Conservation (phyloP, 1,140 invertebrate species). For the Drosophila navojoa region DNA sequence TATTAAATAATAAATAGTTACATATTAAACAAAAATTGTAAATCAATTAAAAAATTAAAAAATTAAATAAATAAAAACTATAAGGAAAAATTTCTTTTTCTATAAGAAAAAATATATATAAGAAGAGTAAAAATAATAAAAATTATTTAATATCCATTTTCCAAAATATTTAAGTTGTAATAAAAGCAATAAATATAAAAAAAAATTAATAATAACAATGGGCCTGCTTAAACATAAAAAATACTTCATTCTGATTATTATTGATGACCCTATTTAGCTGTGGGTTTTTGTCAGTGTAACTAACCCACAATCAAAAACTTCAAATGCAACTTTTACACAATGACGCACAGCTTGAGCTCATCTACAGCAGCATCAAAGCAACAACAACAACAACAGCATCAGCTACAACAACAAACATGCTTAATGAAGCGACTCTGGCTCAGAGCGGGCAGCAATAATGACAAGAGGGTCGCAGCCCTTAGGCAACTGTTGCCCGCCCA, state of each 20-base stretch:
- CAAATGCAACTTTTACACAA: slow-evolving; percentile 51
- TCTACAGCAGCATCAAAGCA: slow-evolving; percentile 41
- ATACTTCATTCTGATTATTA: no score
- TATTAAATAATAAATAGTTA: no score
- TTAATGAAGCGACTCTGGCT: slow-evolving; percentile 67
- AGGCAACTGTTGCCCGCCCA: slow-evolving; percentile 69
- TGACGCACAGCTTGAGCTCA: slow-evolving; percentile 60
- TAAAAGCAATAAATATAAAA: no score
- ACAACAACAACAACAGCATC: slow-evolving; percentile 49
- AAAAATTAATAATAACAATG: no score
- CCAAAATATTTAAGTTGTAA: no score
- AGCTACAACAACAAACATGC: slow-evolving; percentile 53
- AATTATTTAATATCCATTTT: no score
- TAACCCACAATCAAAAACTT: slow-evolving; percentile 50
- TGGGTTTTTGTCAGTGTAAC: slow-evolving; percentile 23
- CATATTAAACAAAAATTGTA: no score
- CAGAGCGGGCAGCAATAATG: slow-evolving; percentile 19
- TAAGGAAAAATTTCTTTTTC: no score
- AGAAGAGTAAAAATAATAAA: no score
- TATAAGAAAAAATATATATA: no score
- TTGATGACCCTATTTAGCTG: slow-evolving; percentile 1
- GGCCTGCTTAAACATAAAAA: no score
- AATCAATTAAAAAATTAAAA: background rate
- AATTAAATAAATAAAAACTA: no score
- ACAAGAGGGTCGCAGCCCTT: slow-evolving; percentile 66